A percentile compares a stretch with the other conserved stretches of the same genome.
Evolutionary conservation across 2,888 invertebrate genomes (phyloP).

Genomic region (Elysia crispata): DNA sequence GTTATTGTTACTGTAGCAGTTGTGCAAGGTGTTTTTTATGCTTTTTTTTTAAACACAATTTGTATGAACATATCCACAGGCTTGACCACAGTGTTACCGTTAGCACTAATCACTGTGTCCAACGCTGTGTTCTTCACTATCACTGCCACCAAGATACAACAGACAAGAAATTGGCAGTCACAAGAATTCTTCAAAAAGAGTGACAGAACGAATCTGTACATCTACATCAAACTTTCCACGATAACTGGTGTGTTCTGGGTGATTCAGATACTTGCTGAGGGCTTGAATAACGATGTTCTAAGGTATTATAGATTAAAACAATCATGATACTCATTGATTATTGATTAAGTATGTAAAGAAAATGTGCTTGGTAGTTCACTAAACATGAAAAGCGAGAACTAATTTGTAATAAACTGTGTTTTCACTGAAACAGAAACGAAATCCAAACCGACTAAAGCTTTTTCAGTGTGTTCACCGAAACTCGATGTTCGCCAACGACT

Average conservation of each 20-base stretch:
- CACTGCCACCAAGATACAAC: background rate
- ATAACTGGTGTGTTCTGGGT: conserved; percentile 29
- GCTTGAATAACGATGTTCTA: background rate
- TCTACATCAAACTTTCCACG: conserved; percentile 30
- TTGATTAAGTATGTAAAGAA: too few relatives aligned
- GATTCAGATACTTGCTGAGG: background rate
- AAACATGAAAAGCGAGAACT: too few relatives aligned
- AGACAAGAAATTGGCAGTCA: background rate
- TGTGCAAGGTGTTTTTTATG: background rate
- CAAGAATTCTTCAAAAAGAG: background rate
- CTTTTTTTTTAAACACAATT: background rate
- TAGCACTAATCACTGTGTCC: background rate
- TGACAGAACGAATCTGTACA: background rate
- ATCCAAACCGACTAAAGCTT: too few relatives aligned
- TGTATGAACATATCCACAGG: background rate
- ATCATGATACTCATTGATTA: too few relatives aligned
- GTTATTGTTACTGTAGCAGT: too few relatives aligned
- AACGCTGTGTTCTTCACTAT: conserved; percentile 21
- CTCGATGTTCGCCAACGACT: too few relatives aligned
- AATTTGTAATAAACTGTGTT: too few relatives aligned
- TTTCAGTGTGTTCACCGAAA: too few relatives aligned
- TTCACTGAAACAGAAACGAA: too few relatives aligned
- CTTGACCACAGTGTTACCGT: background rate
- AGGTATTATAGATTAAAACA: too few relatives aligned
- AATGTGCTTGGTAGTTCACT: too few relatives aligned